Conservation (phyloP, 2,797 vertebrate genomes). For the Gymnopithys bicolor region DNA sequence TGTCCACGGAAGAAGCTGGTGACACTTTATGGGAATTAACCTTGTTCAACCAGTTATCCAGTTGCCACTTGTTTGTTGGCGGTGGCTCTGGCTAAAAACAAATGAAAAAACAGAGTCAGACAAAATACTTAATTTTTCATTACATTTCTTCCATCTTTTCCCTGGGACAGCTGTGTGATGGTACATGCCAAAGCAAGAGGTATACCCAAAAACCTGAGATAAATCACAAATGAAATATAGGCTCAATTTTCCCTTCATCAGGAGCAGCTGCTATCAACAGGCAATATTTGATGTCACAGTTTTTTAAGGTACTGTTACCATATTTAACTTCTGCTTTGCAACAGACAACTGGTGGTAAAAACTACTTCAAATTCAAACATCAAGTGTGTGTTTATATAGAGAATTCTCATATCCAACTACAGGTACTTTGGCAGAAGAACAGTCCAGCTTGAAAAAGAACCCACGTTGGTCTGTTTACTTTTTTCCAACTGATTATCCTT, state of each 20-base stretch:
- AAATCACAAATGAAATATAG: not conserved
- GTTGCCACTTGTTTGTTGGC: slow-evolving; percentile 95
- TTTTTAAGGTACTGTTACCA: not conserved
- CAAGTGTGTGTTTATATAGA: not conserved
- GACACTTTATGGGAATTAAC: slow-evolving; percentile 90
- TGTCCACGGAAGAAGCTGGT: slow-evolving; percentile 93
- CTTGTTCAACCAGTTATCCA: slow-evolving; percentile 98
- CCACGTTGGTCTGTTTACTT: rapidly evolving
- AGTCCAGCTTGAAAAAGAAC: not conserved
- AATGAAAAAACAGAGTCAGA: not conserved
- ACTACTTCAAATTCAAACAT: not conserved
- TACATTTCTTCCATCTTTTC: not conserved
- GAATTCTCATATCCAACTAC: rapidly evolving
- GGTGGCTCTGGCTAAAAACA: slow-evolving; percentile 90
- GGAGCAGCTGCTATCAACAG: not conserved
- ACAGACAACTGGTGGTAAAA: not conserved
- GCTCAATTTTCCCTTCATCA: not conserved
- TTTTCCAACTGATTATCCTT: rapidly evolving
- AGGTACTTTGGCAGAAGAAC: not conserved
- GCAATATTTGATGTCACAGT: not conserved
- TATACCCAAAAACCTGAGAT: not conserved
- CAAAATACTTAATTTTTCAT: not conserved
- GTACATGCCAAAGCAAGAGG: not conserved
- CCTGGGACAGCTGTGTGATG: not conserved
- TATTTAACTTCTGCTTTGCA: not conserved